These are phyloP conservation scores for Andrena bicolor DNA, from an alignment of 2,888 invertebrate genomes.

Conservation along the genomic window DNA sequence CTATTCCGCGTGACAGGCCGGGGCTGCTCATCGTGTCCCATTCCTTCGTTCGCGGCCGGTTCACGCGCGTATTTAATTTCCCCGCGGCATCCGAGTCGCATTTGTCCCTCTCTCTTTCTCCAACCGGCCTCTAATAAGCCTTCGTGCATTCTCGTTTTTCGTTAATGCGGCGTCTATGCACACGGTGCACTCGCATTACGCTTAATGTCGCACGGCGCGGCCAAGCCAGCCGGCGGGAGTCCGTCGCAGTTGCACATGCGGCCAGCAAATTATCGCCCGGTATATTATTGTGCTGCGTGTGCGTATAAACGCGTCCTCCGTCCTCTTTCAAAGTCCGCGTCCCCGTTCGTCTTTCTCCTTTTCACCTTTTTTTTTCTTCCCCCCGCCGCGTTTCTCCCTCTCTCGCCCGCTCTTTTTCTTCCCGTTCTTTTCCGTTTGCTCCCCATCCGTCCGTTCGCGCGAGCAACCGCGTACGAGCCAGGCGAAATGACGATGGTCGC, in stretches of 20 bases:
- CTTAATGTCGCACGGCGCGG: slow-evolving; percentile 67
- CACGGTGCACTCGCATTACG: slow-evolving; percentile 75
- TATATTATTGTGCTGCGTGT: slow-evolving; percentile 75
- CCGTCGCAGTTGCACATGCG: slow-evolving; percentile 58
- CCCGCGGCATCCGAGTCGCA: slow-evolving; percentile 8
- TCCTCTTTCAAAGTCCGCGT: slow-evolving; percentile 37
- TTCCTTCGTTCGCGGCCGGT: background rate
- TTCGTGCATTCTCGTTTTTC: slow-evolving; percentile 69
- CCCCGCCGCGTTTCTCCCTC: background rate
- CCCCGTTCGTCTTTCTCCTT: background rate
- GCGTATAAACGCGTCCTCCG: slow-evolving; percentile 56
- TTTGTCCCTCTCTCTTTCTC: background rate
- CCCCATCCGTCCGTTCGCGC: slow-evolving; percentile 30
- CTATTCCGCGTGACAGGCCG: background rate
- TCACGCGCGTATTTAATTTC: slow-evolving; percentile 50
- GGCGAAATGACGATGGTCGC: slow-evolving; percentile 71
- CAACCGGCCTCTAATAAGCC: slow-evolving; percentile 44
- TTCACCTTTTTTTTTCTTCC: background rate
- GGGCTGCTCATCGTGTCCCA: background rate
- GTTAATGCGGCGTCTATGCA: slow-evolving; percentile 66
- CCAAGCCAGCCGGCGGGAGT: slow-evolving; percentile 3
- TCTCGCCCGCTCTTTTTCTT: background rate
- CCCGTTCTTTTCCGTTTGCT: slow-evolving; percentile 31
- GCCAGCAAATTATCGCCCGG: slow-evolving; percentile 71
- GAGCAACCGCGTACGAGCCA: slow-evolving; percentile 50